phyloP scores from a whole-genome alignment of 2,888 invertebrate genomes.

The Suillia variegata region DNA sequence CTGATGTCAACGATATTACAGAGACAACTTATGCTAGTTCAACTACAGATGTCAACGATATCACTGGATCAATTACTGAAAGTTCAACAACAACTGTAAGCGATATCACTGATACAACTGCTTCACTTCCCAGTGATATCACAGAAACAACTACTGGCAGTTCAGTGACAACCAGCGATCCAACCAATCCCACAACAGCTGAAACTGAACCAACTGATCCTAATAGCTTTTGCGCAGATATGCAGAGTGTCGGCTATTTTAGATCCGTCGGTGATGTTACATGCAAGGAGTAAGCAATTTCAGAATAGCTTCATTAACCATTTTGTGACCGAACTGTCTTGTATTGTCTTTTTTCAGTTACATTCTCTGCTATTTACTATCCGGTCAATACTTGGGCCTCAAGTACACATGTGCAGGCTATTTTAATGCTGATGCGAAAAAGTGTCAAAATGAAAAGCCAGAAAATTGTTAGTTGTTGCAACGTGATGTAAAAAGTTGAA shows the following conservation, averaged over 20 bases:
- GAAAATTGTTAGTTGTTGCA: conserved; percentile 20
- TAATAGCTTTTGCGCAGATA: conserved; percentile 24
- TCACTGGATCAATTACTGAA: neutral
- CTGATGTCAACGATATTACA: too few relatives aligned
- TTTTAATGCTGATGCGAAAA: conserved; percentile 28
- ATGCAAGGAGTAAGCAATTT: conserved; percentile 32
- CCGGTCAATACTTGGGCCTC: conserved; percentile 36
- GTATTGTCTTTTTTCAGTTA: conserved; percentile 24
- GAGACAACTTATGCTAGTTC: too few relatives aligned
- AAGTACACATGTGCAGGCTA: conserved; percentile 29
- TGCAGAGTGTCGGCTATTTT: conserved; percentile 20
- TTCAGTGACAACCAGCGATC: neutral
- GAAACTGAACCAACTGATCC: conserved; percentile 19
- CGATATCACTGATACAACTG: neutral
- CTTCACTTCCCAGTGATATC: too few relatives aligned
- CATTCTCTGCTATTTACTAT: conserved; percentile 33
- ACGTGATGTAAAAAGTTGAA: neutral
- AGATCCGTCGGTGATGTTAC: conserved; percentile 29
- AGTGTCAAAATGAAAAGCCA: conserved; percentile 31
- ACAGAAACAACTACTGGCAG: neutral
- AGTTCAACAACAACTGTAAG: neutral
- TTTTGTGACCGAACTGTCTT: neutral
- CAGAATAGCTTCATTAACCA: too few relatives aligned
- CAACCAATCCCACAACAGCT: neutral
- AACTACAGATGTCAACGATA: too few relatives aligned